Base-by-base conservation (phyloP, 2,797 vertebrate species). In the Eptatretus atami region DNA sequence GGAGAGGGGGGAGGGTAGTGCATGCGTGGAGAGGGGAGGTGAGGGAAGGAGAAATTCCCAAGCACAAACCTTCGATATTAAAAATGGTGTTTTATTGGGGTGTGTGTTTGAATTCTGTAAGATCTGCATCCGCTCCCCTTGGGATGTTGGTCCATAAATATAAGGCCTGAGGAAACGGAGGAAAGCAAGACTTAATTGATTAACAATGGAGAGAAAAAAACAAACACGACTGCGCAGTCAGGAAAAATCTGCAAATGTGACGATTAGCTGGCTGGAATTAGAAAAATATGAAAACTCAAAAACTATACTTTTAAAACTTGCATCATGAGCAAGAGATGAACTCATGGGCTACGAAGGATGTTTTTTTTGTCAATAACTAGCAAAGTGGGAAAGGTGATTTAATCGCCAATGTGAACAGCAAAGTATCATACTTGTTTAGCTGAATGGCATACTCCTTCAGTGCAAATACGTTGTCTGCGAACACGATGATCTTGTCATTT, bases 401-500 rank as follows among this genome's bases (percentile, higher is more conserved):
- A 2, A 44, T 8, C 6, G 31, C 6, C 31, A 8, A 44, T 44
- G 31, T 8, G 31, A 44, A 44, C 31, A 44, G 31, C 31, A 44
- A 44, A 44, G 31, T 8, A 44, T 44, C 31, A 44, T 76, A 90
- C 90, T 93, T 96, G 73, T 92, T 93, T 61, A 98, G 80, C 13
- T 81, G 78, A 70, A 98, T 78, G 19, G 90, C 88, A 2, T 93
- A 98, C 53, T 95, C 92, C 75, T 94, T 95, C 70, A 98, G 73
- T 4, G 92, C 90, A 69, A 96, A 98, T 31, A 98, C 92, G 0
- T 98, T 98, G 75, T 98, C 90, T 6, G 92, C 88, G 70, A 98
- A 98, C 24, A 98, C 88, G 1, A 98, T 98, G 69, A 98, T 96
- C 74, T 98, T 98, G 77, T 98, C 92, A n/a, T 93, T 98, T 64